Base-by-base conservation (phyloP, 1,140 invertebrate genomes). In the Drosophila nigromelanica region DNA sequence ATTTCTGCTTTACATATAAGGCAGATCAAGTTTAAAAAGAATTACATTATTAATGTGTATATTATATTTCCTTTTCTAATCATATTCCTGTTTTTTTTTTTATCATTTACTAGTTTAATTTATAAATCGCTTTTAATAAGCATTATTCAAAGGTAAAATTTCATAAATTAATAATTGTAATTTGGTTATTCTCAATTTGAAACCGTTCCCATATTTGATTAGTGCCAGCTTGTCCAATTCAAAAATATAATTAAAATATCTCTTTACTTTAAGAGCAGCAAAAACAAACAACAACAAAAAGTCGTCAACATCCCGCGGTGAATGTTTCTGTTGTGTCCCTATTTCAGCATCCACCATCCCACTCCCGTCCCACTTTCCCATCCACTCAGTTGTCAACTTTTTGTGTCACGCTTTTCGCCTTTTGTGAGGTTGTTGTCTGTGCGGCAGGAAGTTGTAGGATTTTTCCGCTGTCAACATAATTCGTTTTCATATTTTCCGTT, bases 401-500 rank as follows among this genome's bases (percentile, higher is more conserved):
- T 68, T 72, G 35, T 60, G 70, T 68, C 63, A 73, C 70, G 55
- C 70, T 73, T 68, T 76, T 78, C 69, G 68, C 64, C 60, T 78
- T 73, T 83, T 80, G 54, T 79, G 39, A 42, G 62, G 51, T 58
- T 72, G 21, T 70, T 71, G 68, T 71, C 60, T 71, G 70, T 33
- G 70, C 62, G 79, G 62, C 83, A 87, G 83, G 83, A 89, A 89
- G 83, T 89, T 89, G 83, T 89, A 77, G 83, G 83, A 89, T 89
- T 89, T 89, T 89, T 89, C 83, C 83, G 83, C 83, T 89, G 85
- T 89, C 83, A 89, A 89, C 83, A 89, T 89, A 89, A 89, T 89
- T 89, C 83, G 85, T 83, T 89, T 89, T 89, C 79, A 82, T 80
- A 89, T 82, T 89, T 87, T 89, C 83, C 83, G 83, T 78, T 89